Percentiles rank a stretch among this genome's conserved stretches.
Conservation (phyloP, 2,797 vertebrate genomes). For the Intellagama lesueurii region DNA sequence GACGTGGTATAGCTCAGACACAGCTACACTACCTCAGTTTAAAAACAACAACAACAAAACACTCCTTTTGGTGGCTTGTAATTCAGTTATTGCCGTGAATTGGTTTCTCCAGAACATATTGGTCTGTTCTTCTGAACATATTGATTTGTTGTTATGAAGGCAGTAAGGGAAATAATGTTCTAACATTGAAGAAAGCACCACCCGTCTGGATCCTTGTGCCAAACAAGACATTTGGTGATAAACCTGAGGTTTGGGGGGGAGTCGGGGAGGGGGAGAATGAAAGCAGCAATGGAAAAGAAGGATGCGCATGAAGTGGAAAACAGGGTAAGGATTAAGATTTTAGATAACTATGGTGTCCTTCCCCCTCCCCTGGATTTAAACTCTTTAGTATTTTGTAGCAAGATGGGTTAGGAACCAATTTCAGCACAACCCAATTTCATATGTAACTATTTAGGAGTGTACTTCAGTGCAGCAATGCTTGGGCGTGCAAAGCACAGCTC, state of each 20-base stretch:
- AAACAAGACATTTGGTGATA: neutral
- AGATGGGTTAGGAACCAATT: no score
- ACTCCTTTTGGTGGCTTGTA: slow-evolving; percentile 24
- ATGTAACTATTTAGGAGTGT: no score
- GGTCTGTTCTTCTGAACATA: slow-evolving; percentile 2
- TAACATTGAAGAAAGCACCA: neutral
- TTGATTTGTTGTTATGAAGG: slow-evolving; percentile 3
- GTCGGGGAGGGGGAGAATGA: no score
- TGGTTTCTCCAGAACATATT: neutral
- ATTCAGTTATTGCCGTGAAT: slow-evolving; percentile 60
- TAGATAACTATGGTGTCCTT: no score
- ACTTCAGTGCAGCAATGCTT: no score
- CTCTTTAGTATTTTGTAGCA: no score
- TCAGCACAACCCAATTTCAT: no score
- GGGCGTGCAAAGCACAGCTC: no score
- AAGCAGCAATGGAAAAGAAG: neutral
- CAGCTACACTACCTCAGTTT: neutral
- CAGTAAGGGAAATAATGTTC: slow-evolving; percentile 30
- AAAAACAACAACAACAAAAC: slow-evolving; percentile 44
- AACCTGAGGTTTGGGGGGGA: neutral
- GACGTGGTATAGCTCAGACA: neutral
- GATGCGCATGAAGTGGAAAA: neutral
- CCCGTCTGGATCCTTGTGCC: neutral
- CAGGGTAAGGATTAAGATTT: no score
- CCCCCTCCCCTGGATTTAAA: no score